phyloP scores from a whole-genome alignment of 2,113 vertebrate species.

The Oncorhynchus tshawytscha region DNA sequence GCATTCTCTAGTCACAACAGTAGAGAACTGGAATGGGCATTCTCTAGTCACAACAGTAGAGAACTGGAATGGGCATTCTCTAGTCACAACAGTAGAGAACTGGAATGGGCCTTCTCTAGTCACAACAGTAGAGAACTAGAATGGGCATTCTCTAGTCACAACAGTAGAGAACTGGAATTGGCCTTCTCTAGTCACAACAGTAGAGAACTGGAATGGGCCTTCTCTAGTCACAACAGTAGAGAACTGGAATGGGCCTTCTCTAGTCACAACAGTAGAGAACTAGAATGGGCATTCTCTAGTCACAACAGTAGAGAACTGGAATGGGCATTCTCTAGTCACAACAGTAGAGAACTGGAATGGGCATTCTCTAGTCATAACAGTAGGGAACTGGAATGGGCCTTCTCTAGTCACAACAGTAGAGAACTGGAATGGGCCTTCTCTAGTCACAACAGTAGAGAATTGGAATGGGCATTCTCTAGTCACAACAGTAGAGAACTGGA shows the following conservation, averaged over 20 bases:
- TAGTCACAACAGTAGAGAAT: neutral
- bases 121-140: neutral
- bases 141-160: neutral
- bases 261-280: neutral
- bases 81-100: too few species aligned
- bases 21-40: too few species aligned
- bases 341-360: neutral
- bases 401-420: neutral
- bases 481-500: too few species aligned
- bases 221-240: neutral
- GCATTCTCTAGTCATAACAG: too few species aligned
- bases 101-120: too few species aligned
- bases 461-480: too few species aligned
- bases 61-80: too few species aligned
- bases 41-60: too few species aligned
- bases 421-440: neutral
- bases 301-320: neutral
- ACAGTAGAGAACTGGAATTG: too few species aligned
- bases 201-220: neutral
- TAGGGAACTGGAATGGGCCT: neutral
- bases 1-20: too few species aligned
- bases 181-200: neutral
- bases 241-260: neutral
- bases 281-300: too few species aligned
- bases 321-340: too few species aligned